phyloP scores from a whole-genome alignment of 1,140 invertebrate genomes.

The Drosophila simulans region DNA sequence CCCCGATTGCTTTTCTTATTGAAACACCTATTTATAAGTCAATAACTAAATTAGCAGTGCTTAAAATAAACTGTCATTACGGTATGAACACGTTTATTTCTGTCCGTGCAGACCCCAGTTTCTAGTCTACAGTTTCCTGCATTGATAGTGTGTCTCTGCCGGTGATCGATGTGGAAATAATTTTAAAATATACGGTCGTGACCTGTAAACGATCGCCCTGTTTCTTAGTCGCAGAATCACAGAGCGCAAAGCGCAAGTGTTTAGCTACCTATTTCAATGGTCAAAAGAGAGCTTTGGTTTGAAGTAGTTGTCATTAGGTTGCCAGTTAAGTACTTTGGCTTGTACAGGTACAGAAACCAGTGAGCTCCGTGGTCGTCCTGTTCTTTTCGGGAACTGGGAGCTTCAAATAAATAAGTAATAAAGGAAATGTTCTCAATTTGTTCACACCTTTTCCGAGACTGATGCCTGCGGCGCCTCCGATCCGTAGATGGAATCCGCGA shows the following conservation, averaged over 20 bases:
- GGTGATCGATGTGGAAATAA: conserved; percentile 83
- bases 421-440: conserved; percentile 59
- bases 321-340: conserved; percentile 77
- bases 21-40: too few species aligned
- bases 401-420: conserved; percentile 40
- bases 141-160: conserved; percentile 43
- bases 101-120: conserved; percentile 15
- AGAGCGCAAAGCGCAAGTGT: conserved; percentile 16
- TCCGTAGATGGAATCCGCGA: conserved; percentile 35
- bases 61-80: not conserved
- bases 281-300: conserved; percentile 31
- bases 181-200: conserved; percentile 83
- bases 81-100: not conserved
- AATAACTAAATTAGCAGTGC: too few species aligned
- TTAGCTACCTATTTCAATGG: conserved; percentile 22
- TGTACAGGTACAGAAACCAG: conserved; percentile 65
- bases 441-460: conserved; percentile 44
- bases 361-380: conserved; percentile 36
- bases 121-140: conserved; percentile 20
- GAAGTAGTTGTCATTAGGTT: conserved; percentile 76
- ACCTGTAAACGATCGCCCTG: conserved; percentile 72
- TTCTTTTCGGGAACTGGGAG: not conserved
- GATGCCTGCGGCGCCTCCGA: conserved; percentile 62
- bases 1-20: too few species aligned
- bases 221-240: conserved; percentile 24